Evolutionary conservation across 2,888 invertebrate species (phyloP).

Genomic region (Aplocera efformata): DNA sequence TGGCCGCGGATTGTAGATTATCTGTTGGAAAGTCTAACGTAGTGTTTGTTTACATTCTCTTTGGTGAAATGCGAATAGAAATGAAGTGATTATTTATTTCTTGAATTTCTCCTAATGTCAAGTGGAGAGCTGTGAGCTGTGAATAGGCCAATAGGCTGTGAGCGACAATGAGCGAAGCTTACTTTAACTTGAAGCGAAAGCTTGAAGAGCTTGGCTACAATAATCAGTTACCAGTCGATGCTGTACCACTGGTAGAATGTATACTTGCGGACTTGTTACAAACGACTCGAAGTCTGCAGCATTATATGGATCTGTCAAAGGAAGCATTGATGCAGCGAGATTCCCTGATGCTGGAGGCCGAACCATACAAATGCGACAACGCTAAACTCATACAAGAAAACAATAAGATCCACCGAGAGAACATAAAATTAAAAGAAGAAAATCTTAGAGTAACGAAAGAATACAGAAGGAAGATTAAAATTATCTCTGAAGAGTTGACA

Average conservation of each 20-base stretch:
- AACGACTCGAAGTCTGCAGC: slow-evolving; percentile 92
- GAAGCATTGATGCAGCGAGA: slow-evolving; percentile 85
- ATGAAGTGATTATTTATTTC: too few species aligned
- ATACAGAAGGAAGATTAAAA: slow-evolving; percentile 81
- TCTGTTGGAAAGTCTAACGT: too few species aligned
- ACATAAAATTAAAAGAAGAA: slow-evolving; percentile 83
- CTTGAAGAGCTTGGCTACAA: slow-evolving; percentile 91
- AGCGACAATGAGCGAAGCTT: slow-evolving; percentile 64
- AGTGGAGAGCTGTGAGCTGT: too few species aligned
- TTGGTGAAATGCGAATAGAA: too few species aligned
- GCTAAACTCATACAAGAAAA: slow-evolving; percentile 87
- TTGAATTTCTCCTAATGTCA: too few species aligned
- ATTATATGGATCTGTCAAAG: slow-evolving; percentile 88
- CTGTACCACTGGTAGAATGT: slow-evolving; percentile 89
- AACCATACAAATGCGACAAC: slow-evolving; percentile 91
- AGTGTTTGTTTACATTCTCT: too few species aligned
- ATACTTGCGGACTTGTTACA: slow-evolving; percentile 90
- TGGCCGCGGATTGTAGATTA: too few species aligned
- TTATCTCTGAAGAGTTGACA: slow-evolving; percentile 82
- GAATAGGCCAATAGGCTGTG: too few species aligned
- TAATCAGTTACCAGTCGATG: slow-evolving; percentile 87
- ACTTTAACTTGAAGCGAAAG: slow-evolving; percentile 81
- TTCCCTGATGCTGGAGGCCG: slow-evolving; percentile 84
- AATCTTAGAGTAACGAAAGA: slow-evolving; percentile 81
- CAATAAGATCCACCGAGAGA: slow-evolving; percentile 85